Conservation (phyloP, 1,140 invertebrate species). For the Solenopsis fugax region DNA sequence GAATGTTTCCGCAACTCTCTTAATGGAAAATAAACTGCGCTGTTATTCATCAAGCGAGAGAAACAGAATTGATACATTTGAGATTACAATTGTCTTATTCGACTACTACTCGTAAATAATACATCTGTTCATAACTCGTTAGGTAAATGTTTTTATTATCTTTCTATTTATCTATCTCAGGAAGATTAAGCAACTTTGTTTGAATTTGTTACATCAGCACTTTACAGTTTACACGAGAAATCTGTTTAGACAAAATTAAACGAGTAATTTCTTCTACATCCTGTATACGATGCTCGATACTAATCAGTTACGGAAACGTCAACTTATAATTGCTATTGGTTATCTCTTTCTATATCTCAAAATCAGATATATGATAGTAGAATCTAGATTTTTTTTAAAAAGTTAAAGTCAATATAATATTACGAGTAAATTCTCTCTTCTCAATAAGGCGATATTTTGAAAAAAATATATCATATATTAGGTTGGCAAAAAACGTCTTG, state of each 20-base stretch:
- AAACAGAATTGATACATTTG: conserved; percentile 15
- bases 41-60: background rate
- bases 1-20: conserved; percentile 49
- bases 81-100: conserved; percentile 23
- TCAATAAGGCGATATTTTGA: background rate
- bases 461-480: background rate
- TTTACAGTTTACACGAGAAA: background rate
- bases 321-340: background rate
- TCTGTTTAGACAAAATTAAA: background rate
- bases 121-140: background rate
- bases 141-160: conserved; percentile 15
- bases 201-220: background rate
- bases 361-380: background rate
- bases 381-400: background rate
- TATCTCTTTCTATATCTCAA: background rate
- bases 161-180: conserved; percentile 21
- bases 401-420: background rate
- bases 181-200: conserved; percentile 18
- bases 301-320: background rate
- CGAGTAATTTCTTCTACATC: background rate
- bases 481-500: no score
- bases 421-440: background rate
- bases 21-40: conserved; percentile 40
- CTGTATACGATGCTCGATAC: background rate
- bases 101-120: conserved; percentile 17